These are phyloP conservation scores for Cottoperca gobio DNA, from an alignment of 2,797 vertebrate genomes.

Conservation along the genomic window DNA sequence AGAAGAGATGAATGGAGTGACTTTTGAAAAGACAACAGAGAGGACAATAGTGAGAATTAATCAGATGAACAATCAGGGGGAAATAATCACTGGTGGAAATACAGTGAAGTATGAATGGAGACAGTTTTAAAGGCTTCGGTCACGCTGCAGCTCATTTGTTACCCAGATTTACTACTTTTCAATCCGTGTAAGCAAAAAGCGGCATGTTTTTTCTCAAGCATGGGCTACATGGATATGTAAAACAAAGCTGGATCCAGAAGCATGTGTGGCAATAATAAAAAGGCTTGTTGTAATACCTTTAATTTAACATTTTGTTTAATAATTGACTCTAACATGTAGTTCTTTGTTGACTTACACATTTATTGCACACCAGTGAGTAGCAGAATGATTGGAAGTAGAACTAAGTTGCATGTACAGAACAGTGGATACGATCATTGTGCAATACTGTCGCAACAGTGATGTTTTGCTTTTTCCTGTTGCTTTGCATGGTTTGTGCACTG, in stretches of 20 bases:
- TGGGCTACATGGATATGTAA: too few relatives aligned
- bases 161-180: not conserved
- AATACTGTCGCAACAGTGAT: not conserved
- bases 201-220: too few relatives aligned
- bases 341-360: too few relatives aligned
- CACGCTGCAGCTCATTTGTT: not conserved
- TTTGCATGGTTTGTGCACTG: not conserved
- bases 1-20: conserved; percentile 2
- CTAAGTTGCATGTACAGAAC: not conserved
- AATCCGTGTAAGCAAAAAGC: not conserved
- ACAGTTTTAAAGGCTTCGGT: not conserved
- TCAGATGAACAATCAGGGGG: not conserved
- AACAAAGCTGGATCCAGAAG: not conserved
- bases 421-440: not conserved
- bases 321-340: too few relatives aligned
- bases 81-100: not conserved
- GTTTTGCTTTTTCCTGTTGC: not conserved
- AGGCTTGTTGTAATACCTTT: too few relatives aligned
- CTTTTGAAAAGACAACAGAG: conserved; percentile 4
- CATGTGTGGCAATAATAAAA: too few relatives aligned
- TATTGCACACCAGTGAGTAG: too few relatives aligned
- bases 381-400: not conserved
- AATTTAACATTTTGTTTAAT: too few relatives aligned
- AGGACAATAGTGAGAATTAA: not conserved
- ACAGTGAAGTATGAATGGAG: not conserved